Percentiles rank a stretch among this genome's conserved stretches.
phyloP scores from a whole-genome alignment of 2,888 invertebrate genomes.

The Napeogenes sylphis region DNA sequence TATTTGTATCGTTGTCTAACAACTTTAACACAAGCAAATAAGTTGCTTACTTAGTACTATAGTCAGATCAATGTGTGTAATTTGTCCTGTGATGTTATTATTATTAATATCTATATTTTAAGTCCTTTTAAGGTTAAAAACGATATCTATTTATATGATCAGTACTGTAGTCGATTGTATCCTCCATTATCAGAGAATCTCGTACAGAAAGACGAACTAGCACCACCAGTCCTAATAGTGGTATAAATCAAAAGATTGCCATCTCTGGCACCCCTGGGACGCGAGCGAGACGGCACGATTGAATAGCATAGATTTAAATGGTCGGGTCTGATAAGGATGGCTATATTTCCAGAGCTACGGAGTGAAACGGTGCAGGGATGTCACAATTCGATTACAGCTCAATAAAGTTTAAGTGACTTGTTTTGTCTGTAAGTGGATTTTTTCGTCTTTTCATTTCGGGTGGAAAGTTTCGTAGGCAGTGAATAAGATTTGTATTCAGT shows the following conservation, averaged over 20 bases:
- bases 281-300: conserved; percentile 76
- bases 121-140: not conserved
- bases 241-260: conserved; percentile 79
- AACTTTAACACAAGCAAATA: no score
- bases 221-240: conserved; percentile 75
- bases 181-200: conserved; percentile 64
- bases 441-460: conserved; percentile 68
- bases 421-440: conserved; percentile 77
- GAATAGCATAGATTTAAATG: conserved; percentile 78
- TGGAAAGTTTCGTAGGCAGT: conserved; percentile 45
- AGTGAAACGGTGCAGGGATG: conserved; percentile 65
- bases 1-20: no score
- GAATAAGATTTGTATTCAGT: conserved; percentile 19
- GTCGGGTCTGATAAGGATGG: conserved; percentile 75
- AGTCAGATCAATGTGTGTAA: no score
- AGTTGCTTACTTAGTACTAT: no score
- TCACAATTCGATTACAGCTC: conserved; percentile 78
- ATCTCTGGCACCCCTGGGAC: conserved; percentile 77
- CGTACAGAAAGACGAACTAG: conserved; percentile 68
- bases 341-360: conserved; percentile 64
- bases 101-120: no score
- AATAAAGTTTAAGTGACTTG: conserved; percentile 79
- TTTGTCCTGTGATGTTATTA: no score
- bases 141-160: conserved; percentile 46
- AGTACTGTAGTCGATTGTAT: conserved; percentile 69